These are phyloP conservation scores for Nebria ingens DNA, from an alignment of 1,140 invertebrate genomes.

Conservation along the genomic window DNA sequence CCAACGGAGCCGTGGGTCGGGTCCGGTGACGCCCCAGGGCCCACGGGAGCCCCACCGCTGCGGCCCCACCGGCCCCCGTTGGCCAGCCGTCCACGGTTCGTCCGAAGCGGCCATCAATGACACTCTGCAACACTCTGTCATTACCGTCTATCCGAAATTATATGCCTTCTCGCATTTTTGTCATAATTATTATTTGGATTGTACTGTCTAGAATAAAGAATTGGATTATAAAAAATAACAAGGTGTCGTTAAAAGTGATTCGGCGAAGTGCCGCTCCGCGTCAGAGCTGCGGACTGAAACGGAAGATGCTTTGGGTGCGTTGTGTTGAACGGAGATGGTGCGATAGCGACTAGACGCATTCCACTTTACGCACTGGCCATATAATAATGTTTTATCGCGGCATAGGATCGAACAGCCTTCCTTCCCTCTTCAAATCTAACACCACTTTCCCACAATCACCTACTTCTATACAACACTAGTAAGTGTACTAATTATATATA, in stretches of 20 bases:
- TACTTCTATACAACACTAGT: no score
- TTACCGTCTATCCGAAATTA: constrained; percentile 23
- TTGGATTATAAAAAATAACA: constrained; percentile 23
- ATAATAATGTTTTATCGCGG: not conserved
- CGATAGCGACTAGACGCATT: not conserved
- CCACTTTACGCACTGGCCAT: not conserved
- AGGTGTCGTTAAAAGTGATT: constrained; percentile 21
- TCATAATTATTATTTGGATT: constrained; percentile 27
- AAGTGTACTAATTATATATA: no score
- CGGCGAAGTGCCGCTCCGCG: not conserved
- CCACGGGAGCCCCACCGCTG: not conserved
- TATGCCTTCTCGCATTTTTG: constrained; percentile 22
- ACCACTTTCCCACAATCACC: no score
- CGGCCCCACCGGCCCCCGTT: not conserved
- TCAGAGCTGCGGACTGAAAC: not conserved
- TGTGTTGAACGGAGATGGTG: not conserved
- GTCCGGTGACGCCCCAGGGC: not conserved
- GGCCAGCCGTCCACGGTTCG: not conserved
- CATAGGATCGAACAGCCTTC: no score
- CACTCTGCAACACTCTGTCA: constrained; percentile 21
- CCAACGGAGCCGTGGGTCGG: constrained; percentile 1
- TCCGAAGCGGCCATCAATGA: constrained; percentile 18
- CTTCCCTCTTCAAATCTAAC: no score
- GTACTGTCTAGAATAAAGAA: constrained; percentile 21
- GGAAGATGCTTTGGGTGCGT: not conserved